These are phyloP conservation scores for Acanthoscelides obtectus DNA, from an alignment of 2,888 invertebrate genomes.

Conservation along the genomic window DNA sequence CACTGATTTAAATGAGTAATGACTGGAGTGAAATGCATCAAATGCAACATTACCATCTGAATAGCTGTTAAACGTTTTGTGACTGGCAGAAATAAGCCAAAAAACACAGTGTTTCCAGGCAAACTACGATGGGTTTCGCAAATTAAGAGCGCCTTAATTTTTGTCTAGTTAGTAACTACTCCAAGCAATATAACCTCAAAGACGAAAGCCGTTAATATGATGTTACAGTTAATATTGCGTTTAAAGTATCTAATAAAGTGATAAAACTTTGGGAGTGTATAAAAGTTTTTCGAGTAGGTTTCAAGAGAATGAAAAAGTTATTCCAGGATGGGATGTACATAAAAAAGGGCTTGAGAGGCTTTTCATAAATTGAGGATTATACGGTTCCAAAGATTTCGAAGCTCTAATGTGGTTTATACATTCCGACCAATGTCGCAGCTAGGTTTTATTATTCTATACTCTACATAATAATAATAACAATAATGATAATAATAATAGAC, in stretches of 20 bases:
- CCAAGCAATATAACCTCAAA: neutral
- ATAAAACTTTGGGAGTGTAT: slow-evolving; percentile 9
- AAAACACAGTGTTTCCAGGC: neutral
- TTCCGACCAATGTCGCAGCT: no score
- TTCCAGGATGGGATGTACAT: slow-evolving; percentile 1
- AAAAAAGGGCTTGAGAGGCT: neutral
- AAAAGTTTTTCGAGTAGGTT: slow-evolving; percentile 13
- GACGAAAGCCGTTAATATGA: neutral
- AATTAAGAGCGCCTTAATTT: neutral
- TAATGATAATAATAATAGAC: no score
- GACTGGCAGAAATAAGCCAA: neutral
- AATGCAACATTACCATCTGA: no score
- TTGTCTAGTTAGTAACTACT: neutral
- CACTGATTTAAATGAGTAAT: no score
- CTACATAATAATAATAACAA: no score
- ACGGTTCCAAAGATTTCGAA: no score
- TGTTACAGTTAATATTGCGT: neutral
- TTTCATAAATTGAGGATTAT: neutral
- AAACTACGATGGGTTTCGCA: neutral
- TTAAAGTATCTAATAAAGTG: neutral
- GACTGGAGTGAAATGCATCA: no score
- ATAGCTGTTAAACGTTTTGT: neutral
- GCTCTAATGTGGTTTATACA: no score
- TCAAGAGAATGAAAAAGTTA: slow-evolving; percentile 13
- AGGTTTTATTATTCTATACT: no score